Evolutionary conservation across 2,888 invertebrate genomes (phyloP), one percentile per base, ranked within the genome.

Genomic region (Lordiphosa fenestrarum): DNA sequence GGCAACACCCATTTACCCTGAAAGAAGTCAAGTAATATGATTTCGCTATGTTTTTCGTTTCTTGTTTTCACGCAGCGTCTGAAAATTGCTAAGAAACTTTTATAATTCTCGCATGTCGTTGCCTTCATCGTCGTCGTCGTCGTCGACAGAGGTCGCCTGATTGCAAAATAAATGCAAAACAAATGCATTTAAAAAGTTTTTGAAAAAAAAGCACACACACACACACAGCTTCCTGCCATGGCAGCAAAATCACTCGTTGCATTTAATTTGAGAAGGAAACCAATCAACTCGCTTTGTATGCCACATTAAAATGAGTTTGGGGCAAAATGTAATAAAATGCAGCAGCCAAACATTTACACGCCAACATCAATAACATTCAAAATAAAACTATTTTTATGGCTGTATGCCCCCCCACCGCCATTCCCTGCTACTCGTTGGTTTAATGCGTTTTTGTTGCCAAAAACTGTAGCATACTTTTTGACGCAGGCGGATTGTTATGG

Each of bases 281-380:
- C 70, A 73, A 70, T 71, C 73, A 69, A 63, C 62, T 66, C 36
- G 44, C 52, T 50, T 57, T 55, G 15, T 46, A 48, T 38, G 39
- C 53, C 53, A 71, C 53, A 71, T 67, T 54, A 53, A 66, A 66
- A 59, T 53, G 48, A 46, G 44, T 60, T 54, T 54, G 23, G 30
- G 52, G 44, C 44, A 38, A 55, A 77, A 60, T 61, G 69, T 60
- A 78, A 76, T 82, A 71, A 76, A 76, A 82, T 69, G 60, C 69
- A 66, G 61, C 49, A 46, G 51, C 59, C 53, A 57, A 74, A 81
- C 58, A 69, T 70, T 76, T 72, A 72, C 54, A 63, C 51, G 58
- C 42, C 52, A 53, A 64, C 52, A 60, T 64, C 82, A 78, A 69
- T 74, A 63, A 57, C 59, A 53, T 49, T 53, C 53, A 52, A 66